Percentiles rank a stretch among this genome's conserved stretches.
These are phyloP conservation scores for Taeniopygia guttata DNA, from an alignment of 2,797 vertebrate species.

Conservation along the genomic window DNA sequence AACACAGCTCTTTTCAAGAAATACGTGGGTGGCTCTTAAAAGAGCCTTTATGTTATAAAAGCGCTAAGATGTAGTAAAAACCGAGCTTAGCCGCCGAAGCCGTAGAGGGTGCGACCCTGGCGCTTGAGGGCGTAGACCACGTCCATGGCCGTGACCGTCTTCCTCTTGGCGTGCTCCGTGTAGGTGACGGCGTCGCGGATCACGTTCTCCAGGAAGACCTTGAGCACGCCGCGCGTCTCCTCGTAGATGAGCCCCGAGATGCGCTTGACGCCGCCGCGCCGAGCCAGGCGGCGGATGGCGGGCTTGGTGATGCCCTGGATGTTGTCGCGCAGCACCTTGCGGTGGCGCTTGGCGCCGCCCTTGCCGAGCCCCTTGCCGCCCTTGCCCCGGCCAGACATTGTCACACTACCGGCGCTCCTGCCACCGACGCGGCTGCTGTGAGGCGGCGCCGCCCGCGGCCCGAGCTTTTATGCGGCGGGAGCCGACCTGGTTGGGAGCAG, in stretches of 20 bases:
- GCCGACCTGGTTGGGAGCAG: neutral
- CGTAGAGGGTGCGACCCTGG: neutral
- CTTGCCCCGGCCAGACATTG: neutral
- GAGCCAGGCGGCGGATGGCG: constrained; percentile 69
- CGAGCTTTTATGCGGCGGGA: fast-evolving
- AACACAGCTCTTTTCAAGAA: too few relatives aligned
- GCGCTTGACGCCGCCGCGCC: constrained; percentile 70
- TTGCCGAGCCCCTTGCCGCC: constrained; percentile 43
- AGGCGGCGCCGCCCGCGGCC: too few relatives aligned
- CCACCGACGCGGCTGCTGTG: too few relatives aligned
- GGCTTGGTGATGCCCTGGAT: constrained; percentile 75
- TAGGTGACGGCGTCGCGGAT: constrained; percentile 78
- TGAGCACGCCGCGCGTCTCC: constrained; percentile 70
- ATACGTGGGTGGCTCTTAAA: neutral
- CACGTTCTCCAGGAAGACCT: constrained; percentile 77
- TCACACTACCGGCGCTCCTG: too few relatives aligned
- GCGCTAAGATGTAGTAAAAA: too few relatives aligned
- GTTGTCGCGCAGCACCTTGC: constrained; percentile 57
- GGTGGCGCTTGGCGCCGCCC: constrained; percentile 9
- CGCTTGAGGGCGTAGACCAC: neutral
- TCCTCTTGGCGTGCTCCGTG: constrained; percentile 79
- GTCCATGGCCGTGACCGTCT: constrained; percentile 68
- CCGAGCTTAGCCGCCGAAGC: too few relatives aligned
- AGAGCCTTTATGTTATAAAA: too few relatives aligned
- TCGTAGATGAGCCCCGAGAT: constrained; percentile 73